These are phyloP conservation scores for Linyphia triangularis DNA, from an alignment of 2,888 invertebrate species.

Conservation along the genomic window DNA sequence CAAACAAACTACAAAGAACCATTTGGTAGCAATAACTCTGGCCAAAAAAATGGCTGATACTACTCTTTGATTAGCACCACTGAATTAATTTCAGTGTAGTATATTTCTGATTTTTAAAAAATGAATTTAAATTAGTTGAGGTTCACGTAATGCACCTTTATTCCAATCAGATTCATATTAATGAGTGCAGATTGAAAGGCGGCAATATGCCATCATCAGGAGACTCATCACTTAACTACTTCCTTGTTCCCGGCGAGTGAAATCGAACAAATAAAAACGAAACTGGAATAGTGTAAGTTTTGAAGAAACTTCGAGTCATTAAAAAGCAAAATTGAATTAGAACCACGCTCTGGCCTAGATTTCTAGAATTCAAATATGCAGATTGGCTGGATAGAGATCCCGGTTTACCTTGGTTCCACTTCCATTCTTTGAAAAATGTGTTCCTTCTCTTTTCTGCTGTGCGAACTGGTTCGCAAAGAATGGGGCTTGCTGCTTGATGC, in stretches of 20 bases:
- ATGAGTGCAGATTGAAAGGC: too few relatives aligned
- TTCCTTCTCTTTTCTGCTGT: conserved; percentile 21
- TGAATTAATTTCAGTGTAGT: too few relatives aligned
- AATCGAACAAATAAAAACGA: conserved; percentile 16
- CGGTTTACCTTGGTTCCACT: conserved; percentile 66
- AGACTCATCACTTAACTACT: background rate
- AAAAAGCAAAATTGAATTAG: conserved; percentile 56
- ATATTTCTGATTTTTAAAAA: too few relatives aligned
- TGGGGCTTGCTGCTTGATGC: conserved; percentile 15
- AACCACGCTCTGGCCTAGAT: conserved; percentile 69
- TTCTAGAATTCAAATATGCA: conserved; percentile 65
- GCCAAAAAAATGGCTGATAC: too few relatives aligned
- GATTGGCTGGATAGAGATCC: conserved; percentile 50
- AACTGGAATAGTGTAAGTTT: conserved; percentile 22
- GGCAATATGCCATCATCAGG: too few relatives aligned
- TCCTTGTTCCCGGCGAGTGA: conserved; percentile 9
- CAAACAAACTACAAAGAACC: too few relatives aligned
- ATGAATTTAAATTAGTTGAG: too few relatives aligned
- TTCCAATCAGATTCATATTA: too few relatives aligned
- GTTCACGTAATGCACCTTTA: too few relatives aligned
- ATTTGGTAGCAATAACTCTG: too few relatives aligned
- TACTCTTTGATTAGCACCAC: too few relatives aligned
- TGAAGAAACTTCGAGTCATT: background rate
- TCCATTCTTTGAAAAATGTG: conserved; percentile 37
- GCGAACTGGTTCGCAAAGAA: conserved; percentile 52